These are phyloP conservation scores for Dryobates pubescens DNA, from an alignment of 2,797 vertebrate species.

Conservation along the genomic window DNA sequence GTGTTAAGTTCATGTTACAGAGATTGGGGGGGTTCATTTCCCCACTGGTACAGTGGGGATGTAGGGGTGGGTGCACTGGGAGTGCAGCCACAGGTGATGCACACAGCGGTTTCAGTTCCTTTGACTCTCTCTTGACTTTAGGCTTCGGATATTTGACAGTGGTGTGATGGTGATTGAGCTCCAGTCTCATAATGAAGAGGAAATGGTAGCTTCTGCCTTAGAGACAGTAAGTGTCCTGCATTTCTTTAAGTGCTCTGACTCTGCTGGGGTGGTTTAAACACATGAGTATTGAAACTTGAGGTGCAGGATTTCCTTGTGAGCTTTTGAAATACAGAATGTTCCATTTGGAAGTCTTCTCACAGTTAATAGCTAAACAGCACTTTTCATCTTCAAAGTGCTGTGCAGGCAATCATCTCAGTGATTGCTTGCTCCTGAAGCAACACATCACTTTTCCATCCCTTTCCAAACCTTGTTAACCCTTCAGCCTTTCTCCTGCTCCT, in stretches of 20 bases:
- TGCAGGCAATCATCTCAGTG: background rate
- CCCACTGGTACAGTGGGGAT: background rate
- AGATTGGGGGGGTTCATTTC: background rate
- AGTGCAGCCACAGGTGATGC: background rate
- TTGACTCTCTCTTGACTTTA: constrained; percentile 54
- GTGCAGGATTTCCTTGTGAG: constrained; percentile 56
- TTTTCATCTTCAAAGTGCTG: constrained; percentile 23
- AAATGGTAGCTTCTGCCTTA: constrained; percentile 96
- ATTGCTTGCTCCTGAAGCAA: background rate
- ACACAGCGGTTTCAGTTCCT: background rate
- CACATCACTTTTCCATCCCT: constrained; percentile 20
- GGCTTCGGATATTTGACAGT: constrained; percentile 96
- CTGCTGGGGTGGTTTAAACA: background rate
- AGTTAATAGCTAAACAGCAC: constrained; percentile 12
- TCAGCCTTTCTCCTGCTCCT: background rate
- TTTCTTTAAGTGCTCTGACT: constrained; percentile 36
- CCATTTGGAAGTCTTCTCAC: background rate
- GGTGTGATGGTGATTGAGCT: constrained; percentile 99
- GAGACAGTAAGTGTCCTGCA: constrained; percentile 84
- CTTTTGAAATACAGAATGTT: constrained; percentile 33
- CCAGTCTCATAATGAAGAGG: constrained; percentile 97
- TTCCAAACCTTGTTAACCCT: constrained; percentile 23
- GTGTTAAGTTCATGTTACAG: background rate
- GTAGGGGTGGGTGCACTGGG: background rate
- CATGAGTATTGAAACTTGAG: background rate